Percentiles rank a stretch among this genome's conserved stretches.
Conservation (phyloP, 2,797 vertebrate species). For the Lutjanus campechanus region DNA sequence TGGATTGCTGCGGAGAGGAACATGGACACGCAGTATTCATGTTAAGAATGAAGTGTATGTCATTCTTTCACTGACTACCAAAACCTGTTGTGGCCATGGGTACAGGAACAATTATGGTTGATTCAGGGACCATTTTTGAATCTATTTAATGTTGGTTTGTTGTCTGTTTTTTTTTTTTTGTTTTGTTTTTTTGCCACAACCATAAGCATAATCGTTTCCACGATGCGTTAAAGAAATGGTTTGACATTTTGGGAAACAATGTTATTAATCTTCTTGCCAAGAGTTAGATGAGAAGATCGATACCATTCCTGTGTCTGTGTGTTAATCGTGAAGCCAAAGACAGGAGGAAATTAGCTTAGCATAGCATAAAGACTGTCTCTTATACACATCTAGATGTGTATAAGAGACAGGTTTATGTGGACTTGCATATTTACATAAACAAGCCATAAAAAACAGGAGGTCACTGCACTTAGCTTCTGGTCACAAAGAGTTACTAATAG, state of each 20-base stretch:
- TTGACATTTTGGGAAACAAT: background rate
- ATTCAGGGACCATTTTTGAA: constrained; percentile 34
- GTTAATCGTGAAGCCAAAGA: no score
- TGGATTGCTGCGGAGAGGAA: background rate
- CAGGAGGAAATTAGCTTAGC: no score
- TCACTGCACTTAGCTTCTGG: no score
- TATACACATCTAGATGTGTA: no score
- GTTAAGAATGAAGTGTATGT: background rate
- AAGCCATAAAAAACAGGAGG: no score
- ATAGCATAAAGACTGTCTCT: no score
- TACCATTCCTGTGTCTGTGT: background rate
- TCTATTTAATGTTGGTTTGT: constrained; percentile 18
- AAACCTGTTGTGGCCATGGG: background rate
- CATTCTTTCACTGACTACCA: background rate
- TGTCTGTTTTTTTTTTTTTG: background rate
- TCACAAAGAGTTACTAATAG: no score
- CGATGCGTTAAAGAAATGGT: background rate
- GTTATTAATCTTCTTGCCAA: background rate
- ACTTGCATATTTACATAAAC: no score
- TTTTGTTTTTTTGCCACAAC: background rate
- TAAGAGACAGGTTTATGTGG: no score
- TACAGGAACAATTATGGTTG: constrained; percentile 7
- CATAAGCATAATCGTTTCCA: background rate
- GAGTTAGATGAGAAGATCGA: background rate
- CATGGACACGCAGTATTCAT: background rate